Base-by-base conservation (phyloP, 2,888 invertebrate genomes). In the Alentia gelatinosa region DNA sequence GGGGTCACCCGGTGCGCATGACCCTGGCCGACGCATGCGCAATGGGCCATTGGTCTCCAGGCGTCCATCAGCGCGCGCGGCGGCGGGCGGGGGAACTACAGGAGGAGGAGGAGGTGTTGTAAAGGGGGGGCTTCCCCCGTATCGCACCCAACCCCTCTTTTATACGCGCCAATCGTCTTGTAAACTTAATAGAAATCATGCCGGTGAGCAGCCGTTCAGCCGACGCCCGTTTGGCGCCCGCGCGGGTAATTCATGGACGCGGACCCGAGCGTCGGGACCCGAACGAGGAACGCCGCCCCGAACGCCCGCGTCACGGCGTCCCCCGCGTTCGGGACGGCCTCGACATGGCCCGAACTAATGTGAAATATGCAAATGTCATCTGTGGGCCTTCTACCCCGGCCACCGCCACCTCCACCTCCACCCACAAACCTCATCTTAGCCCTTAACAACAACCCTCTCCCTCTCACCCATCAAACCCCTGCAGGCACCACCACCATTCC, bases 101-200 rank as follows among this genome's bases (percentile, higher is more conserved):
- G 23, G 68, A 47, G 19, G 19, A 19, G 47, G 19, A 47, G 19
- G 47, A 19, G 47, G 9, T 47, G 47, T 47, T 7, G 47, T 19
- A 19, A 47, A 19, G 47, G 47, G 47, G 47, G 47, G 47, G n/a
- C n/a, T n/a, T 63, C 15, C 15, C 63, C 63, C 15, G 19, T 63
- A 9, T 12, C 47, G 30, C 74, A 15, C 74, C 74, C 74, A 3
- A 1, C 15, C 33, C 23, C 39, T 39, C 79, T 39, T 79, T 79
- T 79, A 37, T 35, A 39, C 39, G 79, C 79, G 39, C 37, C 79
- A 79, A 79, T 79, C 79, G 79, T 79, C 79, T 79, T 79, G 79
- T 79, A 86, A 86, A 86, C 86, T 86, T 86, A 86, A 86, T 86
- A 86, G 42, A 86, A 86, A 42, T 86, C 86, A 86, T 47, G 86